A percentile compares a stretch with the other conserved stretches of the same genome.
Conservation (phyloP, 2,797 vertebrate genomes). For the Hydrophis major region DNA sequence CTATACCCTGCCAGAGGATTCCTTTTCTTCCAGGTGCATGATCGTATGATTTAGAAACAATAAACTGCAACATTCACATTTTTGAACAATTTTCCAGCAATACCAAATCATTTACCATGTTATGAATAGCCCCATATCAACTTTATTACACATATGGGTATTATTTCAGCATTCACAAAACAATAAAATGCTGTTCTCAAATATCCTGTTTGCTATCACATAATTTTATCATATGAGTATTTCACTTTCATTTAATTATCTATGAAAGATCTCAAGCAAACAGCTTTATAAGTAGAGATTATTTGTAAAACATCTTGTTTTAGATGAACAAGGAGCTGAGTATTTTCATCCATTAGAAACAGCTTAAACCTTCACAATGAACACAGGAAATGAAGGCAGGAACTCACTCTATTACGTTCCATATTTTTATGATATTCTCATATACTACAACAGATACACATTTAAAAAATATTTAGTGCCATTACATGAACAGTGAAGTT, state of each 20-base stretch:
- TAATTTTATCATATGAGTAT: not conserved
- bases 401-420: not conserved
- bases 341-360: not conserved
- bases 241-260: not conserved
- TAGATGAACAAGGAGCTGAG: not conserved
- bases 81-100: not conserved
- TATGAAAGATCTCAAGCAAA: not conserved
- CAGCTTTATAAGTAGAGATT: not conserved
- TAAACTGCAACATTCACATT: not conserved
- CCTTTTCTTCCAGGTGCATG: not conserved
- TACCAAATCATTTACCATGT: not conserved
- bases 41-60: not conserved
- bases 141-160: fast-evolving
- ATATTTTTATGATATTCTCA: not conserved
- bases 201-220: not conserved
- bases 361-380: not conserved
- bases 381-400: not conserved
- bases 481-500: not conserved
- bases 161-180: not conserved
- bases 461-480: not conserved
- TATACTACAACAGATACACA: not conserved
- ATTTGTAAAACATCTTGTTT: not conserved
- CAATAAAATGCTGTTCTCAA: not conserved
- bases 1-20: not conserved
- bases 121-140: not conserved